Base-by-base conservation (phyloP, 1,140 invertebrate genomes). In the Varroa destructor region DNA sequence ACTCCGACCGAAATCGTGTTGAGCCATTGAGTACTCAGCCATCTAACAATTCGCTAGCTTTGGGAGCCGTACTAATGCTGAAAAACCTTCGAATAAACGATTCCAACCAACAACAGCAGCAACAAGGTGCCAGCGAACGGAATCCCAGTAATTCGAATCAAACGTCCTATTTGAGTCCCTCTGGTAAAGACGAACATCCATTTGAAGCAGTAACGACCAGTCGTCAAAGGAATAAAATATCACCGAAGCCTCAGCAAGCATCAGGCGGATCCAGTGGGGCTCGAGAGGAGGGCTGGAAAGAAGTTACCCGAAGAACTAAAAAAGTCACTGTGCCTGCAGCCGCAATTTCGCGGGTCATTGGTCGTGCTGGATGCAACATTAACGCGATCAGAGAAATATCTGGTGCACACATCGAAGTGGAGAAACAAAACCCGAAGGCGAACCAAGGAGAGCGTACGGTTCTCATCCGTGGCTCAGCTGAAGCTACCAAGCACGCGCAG, bases 371-470 rank as follows among this genome's bases (percentile, higher is more conserved):
- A 37, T 92, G 88, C 80, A 96, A 97, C 81, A 97, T 98, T 75
- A 97, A 97, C 83, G 90, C 93, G 5, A 97, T 98, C 77, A 83
- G 94, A 73, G 88, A 89, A 73, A 88, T 90, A 40, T 96, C 93
- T 14, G 91, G 92, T 70, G 94, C 94, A 3, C 91, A 96, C 78
- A 97, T 97, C 77, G 94, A 98, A 81, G 91, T 98, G 1, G 94
- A 98, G 79, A 97, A 97, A 78, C 91, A 94, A 81, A 87, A 87
- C 77, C 37, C 61, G 40, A 95, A 95, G 83, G 89, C 89, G 10
- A 43, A 57, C 55, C 89, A 92, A 81, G 90, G 89, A 43, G 94
- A 97, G 80, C 83, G 93, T 77, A 89, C 88, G 75, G 93, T 97
- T 73, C 94, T 92, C 12, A 95, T 97, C 76, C 88, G 88, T 80